Conservation (phyloP, 2,888 invertebrate species). For the Ptilodon capucinus region DNA sequence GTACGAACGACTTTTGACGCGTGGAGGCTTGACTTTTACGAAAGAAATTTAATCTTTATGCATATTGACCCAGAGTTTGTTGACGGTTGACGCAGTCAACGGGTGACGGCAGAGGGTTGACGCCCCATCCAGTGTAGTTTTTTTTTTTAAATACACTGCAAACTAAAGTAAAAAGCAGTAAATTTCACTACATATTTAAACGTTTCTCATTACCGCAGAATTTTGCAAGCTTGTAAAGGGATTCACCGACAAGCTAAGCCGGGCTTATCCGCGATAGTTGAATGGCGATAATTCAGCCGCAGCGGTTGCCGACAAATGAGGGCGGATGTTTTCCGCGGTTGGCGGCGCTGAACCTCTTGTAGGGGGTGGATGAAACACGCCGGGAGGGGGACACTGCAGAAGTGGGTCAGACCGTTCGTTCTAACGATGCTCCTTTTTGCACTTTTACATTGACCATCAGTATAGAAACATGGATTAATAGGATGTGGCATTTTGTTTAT, state of each 20-base stretch:
- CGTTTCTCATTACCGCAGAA: constrained; percentile 2
- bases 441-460: constrained; percentile 37
- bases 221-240: not conserved
- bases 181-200: not conserved
- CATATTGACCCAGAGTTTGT: too few species aligned
- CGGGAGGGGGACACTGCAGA: constrained; percentile 30
- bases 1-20: too few species aligned
- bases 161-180: too few species aligned
- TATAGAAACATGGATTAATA: constrained; percentile 22
- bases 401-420: constrained; percentile 58
- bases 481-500: constrained; percentile 25
- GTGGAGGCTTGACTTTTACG: too few species aligned
- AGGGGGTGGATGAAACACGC: constrained; percentile 20
- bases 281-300: constrained; percentile 12
- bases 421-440: constrained; percentile 59
- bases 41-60: too few species aligned
- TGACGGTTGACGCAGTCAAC: too few species aligned
- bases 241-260: not conserved
- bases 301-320: constrained; percentile 15
- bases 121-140: too few species aligned
- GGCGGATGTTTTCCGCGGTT: constrained; percentile 10
- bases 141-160: too few species aligned
- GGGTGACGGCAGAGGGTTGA: too few species aligned
- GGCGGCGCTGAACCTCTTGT: not conserved
- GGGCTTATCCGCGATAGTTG: constrained; percentile 4